A percentile compares a stretch with the other conserved stretches of the same genome.
Conservation (phyloP, 2,113 vertebrate species). For the Zapornia atra region DNA sequence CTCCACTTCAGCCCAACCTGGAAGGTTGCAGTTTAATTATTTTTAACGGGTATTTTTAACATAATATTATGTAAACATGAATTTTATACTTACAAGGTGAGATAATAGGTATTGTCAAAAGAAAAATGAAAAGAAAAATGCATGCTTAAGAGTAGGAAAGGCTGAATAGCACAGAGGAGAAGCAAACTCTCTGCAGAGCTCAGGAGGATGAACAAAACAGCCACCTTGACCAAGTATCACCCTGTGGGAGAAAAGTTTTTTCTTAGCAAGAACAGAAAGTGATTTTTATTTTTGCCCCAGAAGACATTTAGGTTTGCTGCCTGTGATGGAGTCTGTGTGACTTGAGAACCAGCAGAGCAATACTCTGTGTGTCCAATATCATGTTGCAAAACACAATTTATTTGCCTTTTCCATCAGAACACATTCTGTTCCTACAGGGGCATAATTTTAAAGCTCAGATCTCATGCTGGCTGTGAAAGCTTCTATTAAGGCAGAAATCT, state of each 20-base stretch:
- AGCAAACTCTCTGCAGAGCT: background rate
- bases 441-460: constrained; percentile 6
- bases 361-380: background rate
- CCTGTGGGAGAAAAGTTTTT: background rate
- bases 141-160: background rate
- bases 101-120: background rate
- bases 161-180: background rate
- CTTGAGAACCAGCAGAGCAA: constrained; percentile 13
- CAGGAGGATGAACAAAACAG: background rate
- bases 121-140: background rate
- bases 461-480: constrained; percentile 17
- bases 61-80: constrained; percentile 15
- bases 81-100: constrained; percentile 15
- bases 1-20: background rate
- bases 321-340: background rate
- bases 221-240: background rate
- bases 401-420: constrained; percentile 50
- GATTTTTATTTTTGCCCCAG: background rate
- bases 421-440: background rate
- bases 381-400: constrained; percentile 21
- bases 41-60: background rate
- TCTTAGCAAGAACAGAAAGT: background rate
- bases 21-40: background rate
- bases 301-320: background rate
- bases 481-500: constrained; percentile 54